Conservation (phyloP, 2,113 vertebrate species). For the Hyaena hyaena region DNA sequence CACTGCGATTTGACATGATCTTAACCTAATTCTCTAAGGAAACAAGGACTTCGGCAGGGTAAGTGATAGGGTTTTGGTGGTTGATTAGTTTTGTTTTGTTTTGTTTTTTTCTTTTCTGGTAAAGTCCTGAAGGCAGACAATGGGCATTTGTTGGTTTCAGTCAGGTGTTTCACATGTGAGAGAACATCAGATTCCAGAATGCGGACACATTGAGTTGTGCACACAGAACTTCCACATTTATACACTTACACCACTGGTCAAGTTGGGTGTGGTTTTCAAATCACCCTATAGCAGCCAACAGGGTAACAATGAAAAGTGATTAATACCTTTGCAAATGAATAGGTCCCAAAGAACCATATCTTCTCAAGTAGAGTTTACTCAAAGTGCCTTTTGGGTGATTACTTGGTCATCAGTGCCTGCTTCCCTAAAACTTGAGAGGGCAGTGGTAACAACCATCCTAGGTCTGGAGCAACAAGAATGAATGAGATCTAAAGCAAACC, state of each 20-base stretch:
- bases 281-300: conserved; percentile 84
- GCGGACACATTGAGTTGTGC: conserved; percentile 82
- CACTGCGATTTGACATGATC: conserved; percentile 84
- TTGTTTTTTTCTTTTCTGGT: conserved; percentile 69
- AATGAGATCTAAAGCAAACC: conserved; percentile 79
- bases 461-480: conserved; percentile 78
- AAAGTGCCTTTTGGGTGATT: conserved; percentile 85
- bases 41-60: conserved; percentile 81
- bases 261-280: conserved; percentile 84
- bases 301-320: conserved; percentile 86
- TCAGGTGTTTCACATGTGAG: conserved; percentile 80
- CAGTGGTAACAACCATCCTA: conserved; percentile 69
- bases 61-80: conserved; percentile 70
- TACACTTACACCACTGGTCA: conserved; percentile 82
- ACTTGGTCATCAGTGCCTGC: conserved; percentile 79
- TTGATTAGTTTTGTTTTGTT: neutral
- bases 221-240: conserved; percentile 84
- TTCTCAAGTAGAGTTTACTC: conserved; percentile 81
- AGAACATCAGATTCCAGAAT: conserved; percentile 83
- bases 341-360: conserved; percentile 80
- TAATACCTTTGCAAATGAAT: conserved; percentile 81
- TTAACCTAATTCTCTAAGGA: conserved; percentile 85
- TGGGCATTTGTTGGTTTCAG: conserved; percentile 75
- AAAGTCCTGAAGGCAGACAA: conserved; percentile 79
- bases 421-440: conserved; percentile 81